Base-by-base conservation (phyloP, 2,888 invertebrate species). In the Hecatera dysodea region DNA sequence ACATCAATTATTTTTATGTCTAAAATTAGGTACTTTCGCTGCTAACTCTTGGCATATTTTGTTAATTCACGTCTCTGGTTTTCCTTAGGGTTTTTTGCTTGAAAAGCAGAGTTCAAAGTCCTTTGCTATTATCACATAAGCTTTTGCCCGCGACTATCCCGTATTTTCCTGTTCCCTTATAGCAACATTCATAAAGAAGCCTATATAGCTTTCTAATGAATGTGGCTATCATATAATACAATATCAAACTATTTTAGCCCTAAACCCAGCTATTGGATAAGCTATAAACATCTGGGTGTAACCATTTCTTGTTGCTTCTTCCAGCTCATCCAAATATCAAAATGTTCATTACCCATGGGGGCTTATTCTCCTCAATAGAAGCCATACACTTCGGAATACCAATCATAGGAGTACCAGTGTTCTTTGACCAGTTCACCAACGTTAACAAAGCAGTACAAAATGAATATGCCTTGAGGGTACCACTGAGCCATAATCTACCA, bases 371-470 rank as follows among this genome's bases (percentile, higher is more conserved):
- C 0, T 85, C 89, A 0, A 90, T 88, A 24, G 93, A 93, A 79
- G 75, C 91, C 0, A 73, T 92, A 1, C 90, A 93, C 72, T 92
- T 90, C 29, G 92, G 90, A 44, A 87, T 91, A 1, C 92, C 93
- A 5, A 82, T 86, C 0, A 89, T 92, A 33, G 93, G 90, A 1
- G 82, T 93, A 4, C 93, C 93, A 0, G 78, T 90, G 2, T 87
- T 85, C 46, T 89, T 82, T 3, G 94, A 94, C 55, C 94, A 94
- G 81, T 90, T 89, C 68, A 75, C 87, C 0, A 94, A 94, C 46
- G 75, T 92, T 12, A 79, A 90, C 6, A 89, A 87, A 82, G 90
- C 91, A 0, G 90, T 89, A 2, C 68, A 67, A 0, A 90, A 87
- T 63, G 93, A 92, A 1, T 91, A 88, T 24, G 93, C 88, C 0